phyloP scores from a whole-genome alignment of 2,797 vertebrate genomes.

The Macrochelys suwanniensis region DNA sequence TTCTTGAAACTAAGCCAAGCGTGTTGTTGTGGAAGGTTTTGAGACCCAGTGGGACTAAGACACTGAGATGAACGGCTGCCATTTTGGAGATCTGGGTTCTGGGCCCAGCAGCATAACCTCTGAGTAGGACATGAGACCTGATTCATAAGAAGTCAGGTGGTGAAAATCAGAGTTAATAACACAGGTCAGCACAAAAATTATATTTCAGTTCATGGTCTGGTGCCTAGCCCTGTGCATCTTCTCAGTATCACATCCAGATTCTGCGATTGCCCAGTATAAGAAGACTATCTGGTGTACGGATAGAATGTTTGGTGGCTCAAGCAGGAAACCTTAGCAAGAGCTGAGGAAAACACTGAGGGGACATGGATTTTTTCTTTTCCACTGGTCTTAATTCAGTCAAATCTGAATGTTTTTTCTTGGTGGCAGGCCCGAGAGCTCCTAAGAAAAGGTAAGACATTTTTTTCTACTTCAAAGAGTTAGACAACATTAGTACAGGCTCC shows the following conservation, averaged over 20 bases:
- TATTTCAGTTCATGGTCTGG: not conserved
- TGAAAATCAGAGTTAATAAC: not conserved
- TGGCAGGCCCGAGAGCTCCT: fast-evolving
- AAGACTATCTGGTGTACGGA: not conserved
- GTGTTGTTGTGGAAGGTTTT: not conserved
- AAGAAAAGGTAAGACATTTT: not conserved
- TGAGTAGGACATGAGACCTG: not conserved
- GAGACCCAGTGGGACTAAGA: not conserved
- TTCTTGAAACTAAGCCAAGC: not conserved
- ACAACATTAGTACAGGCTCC: not conserved
- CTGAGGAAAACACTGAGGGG: not conserved
- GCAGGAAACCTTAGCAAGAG: not conserved
- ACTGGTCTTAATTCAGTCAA: not conserved
- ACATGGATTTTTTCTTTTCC: not conserved
- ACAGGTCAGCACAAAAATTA: not conserved
- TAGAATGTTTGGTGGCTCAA: not conserved
- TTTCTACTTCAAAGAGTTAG: not conserved
- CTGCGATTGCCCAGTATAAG: not conserved
- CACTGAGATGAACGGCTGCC: not conserved
- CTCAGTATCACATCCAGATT: not conserved
- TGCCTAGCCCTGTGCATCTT: not conserved
- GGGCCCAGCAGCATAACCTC: not conserved
- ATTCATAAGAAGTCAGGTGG: not conserved
- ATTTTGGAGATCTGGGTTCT: too few species aligned
- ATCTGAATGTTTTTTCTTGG: not conserved